Conservation (phyloP, 2,888 invertebrate species). For the Cataglyphis livida region DNA sequence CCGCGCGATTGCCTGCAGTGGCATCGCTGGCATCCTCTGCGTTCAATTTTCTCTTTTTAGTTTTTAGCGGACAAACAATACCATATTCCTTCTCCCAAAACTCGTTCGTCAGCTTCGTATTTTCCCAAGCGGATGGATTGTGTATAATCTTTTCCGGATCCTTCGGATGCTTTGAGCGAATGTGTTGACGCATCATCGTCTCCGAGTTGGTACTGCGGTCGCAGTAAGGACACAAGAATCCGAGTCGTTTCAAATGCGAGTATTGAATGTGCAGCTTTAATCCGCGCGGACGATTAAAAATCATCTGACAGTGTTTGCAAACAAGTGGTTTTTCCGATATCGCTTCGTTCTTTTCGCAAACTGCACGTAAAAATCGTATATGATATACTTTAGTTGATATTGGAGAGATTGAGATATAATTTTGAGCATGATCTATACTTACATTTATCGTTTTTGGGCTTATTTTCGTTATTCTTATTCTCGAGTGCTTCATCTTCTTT, state of each 20-base stretch:
- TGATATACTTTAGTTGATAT: not conserved
- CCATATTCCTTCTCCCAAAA: slow-evolving; percentile 84
- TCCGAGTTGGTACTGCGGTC: slow-evolving; percentile 81
- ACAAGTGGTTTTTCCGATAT: slow-evolving; percentile 58
- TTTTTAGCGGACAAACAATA: slow-evolving; percentile 65
- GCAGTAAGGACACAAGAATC: slow-evolving; percentile 81
- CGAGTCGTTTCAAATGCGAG: slow-evolving; percentile 79
- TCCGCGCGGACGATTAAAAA: slow-evolving; percentile 78
- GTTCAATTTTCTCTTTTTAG: slow-evolving; percentile 71
- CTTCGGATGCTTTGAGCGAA: slow-evolving; percentile 78
- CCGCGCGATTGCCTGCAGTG: slow-evolving; percentile 28
- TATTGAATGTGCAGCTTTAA: slow-evolving; percentile 82
- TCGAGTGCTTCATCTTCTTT: slow-evolving; percentile 74
- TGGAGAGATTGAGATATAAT: too few species aligned
- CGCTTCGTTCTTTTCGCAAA: slow-evolving; percentile 2
- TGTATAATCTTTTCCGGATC: slow-evolving; percentile 71
- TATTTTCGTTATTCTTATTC: slow-evolving; percentile 43
- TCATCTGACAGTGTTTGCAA: slow-evolving; percentile 82
- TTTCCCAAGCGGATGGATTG: slow-evolving; percentile 74
- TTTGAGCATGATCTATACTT: slow-evolving; percentile 30
- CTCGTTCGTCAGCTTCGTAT: slow-evolving; percentile 77
- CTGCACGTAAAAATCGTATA: slow-evolving; percentile 35
- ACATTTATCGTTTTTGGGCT: slow-evolving; percentile 64
- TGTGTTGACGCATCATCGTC: slow-evolving; percentile 77
- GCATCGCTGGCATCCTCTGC: not conserved